Conservation (phyloP, 2,797 vertebrate genomes). For the Anguilla pacifica region DNA sequence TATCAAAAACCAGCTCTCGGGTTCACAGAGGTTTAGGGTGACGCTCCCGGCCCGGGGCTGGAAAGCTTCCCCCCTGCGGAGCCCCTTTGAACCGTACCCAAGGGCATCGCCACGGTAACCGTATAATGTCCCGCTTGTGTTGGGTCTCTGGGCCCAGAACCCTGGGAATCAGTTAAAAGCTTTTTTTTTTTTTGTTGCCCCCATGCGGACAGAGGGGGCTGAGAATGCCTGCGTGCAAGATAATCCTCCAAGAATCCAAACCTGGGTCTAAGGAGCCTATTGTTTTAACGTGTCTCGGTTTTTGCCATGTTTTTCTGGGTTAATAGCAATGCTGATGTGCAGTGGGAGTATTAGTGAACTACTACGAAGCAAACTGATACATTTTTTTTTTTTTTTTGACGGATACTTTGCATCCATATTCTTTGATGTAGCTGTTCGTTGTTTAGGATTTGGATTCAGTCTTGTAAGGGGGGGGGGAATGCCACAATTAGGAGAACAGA, state of each 20-base stretch:
- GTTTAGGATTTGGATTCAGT: conserved; percentile 49
- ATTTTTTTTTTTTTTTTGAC: conserved; percentile 62
- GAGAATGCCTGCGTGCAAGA: conserved; percentile 65
- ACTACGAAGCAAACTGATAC: conserved; percentile 53
- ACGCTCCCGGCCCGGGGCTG: conserved; percentile 45
- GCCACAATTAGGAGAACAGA: conserved; percentile 27
- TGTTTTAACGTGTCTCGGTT: conserved; percentile 59
- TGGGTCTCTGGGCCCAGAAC: conserved; percentile 46
- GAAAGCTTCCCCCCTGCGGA: conserved; percentile 46
- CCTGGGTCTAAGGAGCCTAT: conserved; percentile 58
- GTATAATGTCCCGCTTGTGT: conserved; percentile 69
- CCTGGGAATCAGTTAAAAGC: conserved; percentile 66
- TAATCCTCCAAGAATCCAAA: conserved; percentile 68
- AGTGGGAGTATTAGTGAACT: conserved; percentile 72
- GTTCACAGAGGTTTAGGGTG: conserved; percentile 57
- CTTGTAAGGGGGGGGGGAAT: conserved; percentile 45
- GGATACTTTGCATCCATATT: neutral
- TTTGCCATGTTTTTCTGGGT: conserved; percentile 51
- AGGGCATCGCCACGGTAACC: conserved; percentile 46
- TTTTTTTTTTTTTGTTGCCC: conserved; percentile 33
- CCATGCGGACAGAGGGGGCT: conserved; percentile 49
- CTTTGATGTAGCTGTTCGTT: conserved; percentile 48
- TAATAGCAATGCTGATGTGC: conserved; percentile 51
- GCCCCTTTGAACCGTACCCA: conserved; percentile 51
- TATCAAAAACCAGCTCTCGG: conserved; percentile 33